A percentile compares a stretch with the other conserved stretches of the same genome.
Conservation (phyloP, 2,888 invertebrate species). For the Mystacides longicornis region DNA sequence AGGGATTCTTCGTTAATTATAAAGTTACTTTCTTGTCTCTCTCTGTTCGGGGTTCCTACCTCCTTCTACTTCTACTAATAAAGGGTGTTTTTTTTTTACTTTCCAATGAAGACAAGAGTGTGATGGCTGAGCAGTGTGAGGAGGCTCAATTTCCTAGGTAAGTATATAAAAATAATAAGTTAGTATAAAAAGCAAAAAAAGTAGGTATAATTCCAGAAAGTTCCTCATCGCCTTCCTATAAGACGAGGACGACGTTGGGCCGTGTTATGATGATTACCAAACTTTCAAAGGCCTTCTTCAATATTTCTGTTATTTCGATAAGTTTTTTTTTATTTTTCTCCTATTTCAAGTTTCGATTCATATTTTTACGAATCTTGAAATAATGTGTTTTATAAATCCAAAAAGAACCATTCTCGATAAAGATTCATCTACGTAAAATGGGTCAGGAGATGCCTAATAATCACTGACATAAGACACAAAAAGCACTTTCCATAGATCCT, state of each 20-base stretch:
- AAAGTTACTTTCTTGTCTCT: slow-evolving; percentile 18
- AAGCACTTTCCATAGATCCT: too few species aligned
- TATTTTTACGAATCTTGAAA: too few species aligned
- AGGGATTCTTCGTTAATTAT: slow-evolving; percentile 25
- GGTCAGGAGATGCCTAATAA: too few species aligned
- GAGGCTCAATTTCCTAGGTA: neutral
- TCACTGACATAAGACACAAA: too few species aligned
- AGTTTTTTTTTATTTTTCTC: neutral
- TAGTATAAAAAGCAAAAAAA: too few species aligned
- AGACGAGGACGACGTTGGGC: slow-evolving; percentile 16
- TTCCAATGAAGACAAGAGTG: neutral
- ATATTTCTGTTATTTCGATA: neutral
- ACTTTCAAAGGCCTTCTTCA: neutral
- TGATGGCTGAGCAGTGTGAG: neutral
- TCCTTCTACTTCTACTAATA: neutral
- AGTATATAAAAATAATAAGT: neutral
- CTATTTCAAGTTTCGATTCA: neutral
- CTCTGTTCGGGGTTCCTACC: neutral
- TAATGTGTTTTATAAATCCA: too few species aligned
- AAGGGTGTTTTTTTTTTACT: slow-evolving; percentile 3
- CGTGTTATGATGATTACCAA: slow-evolving; percentile 8
- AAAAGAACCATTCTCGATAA: too few species aligned
- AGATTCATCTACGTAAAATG: too few species aligned
- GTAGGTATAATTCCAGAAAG: slow-evolving; percentile 15
- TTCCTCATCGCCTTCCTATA: slow-evolving; percentile 16